phyloP scores from a whole-genome alignment of 1,140 invertebrate genomes.

The Araneus ventricosus region DNA sequence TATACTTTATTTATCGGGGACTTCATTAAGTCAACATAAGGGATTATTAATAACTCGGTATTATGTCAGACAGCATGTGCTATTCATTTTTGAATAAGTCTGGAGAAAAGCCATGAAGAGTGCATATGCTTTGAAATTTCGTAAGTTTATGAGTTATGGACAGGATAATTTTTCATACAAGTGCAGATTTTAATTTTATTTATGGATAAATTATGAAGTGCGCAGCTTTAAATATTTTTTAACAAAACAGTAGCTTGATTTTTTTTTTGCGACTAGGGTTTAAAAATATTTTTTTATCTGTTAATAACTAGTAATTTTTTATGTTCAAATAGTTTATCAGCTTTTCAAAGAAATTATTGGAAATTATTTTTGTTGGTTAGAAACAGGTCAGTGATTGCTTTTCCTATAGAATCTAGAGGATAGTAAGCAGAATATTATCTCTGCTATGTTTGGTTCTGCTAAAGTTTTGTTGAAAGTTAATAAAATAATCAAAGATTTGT shows the following conservation, averaged over 20 bases:
- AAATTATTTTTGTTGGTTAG: neutral
- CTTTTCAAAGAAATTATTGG: neutral
- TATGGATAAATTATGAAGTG: neutral
- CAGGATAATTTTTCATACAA: neutral
- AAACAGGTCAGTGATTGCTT: neutral
- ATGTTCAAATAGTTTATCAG: neutral
- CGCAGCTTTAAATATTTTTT: neutral
- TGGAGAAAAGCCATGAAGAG: neutral
- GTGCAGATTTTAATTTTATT: neutral
- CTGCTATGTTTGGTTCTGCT: no score
- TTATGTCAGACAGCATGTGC: neutral
- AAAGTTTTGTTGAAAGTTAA: no score
- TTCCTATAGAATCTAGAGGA: neutral
- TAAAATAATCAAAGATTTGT: no score
- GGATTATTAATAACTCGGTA: neutral
- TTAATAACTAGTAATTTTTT: neutral
- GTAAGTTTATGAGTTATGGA: neutral
- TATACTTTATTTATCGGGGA: neutral
- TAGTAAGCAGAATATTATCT: no score
- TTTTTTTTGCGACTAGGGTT: neutral
- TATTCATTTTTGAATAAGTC: neutral
- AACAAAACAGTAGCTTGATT: neutral
- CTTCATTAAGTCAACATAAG: neutral
- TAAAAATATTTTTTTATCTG: neutral
- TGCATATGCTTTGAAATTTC: no score